Percentiles rank a stretch among this genome's conserved stretches.
phyloP scores from a whole-genome alignment of 2,113 vertebrate genomes.

The Rhabdomys dilectus region DNA sequence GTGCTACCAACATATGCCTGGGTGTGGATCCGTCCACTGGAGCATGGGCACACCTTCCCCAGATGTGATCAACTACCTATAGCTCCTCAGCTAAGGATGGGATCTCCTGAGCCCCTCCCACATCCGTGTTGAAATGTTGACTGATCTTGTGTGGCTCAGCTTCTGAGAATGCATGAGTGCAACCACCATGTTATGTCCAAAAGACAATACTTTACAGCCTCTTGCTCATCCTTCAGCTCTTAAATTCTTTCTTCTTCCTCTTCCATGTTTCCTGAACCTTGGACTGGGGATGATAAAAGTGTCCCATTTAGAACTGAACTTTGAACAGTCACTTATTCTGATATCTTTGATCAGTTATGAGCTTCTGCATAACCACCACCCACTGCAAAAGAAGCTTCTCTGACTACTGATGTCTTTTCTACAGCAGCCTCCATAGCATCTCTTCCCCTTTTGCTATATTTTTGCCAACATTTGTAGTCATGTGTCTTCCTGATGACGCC shows the following conservation, averaged over 20 bases:
- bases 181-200: background rate
- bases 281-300: background rate
- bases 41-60: background rate
- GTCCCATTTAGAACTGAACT: background rate
- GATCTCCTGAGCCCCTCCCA: background rate
- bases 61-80: background rate
- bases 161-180: background rate
- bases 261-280: background rate
- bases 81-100: background rate
- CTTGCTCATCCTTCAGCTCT: background rate
- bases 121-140: background rate
- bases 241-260: background rate
- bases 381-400: background rate
- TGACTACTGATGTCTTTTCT: background rate
- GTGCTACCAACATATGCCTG: background rate
- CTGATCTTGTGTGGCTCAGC: background rate
- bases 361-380: background rate
- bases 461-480: too few species aligned
- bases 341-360: background rate
- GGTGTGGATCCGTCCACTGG: background rate
- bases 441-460: background rate
- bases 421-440: background rate
- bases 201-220: background rate
- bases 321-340: background rate
- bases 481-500: too few species aligned